Percentiles rank a stretch among this genome's conserved stretches.
These are phyloP conservation scores for Pseudorhombus dupliciocellatus DNA, from an alignment of 2,113 vertebrate genomes.

Conservation along the genomic window DNA sequence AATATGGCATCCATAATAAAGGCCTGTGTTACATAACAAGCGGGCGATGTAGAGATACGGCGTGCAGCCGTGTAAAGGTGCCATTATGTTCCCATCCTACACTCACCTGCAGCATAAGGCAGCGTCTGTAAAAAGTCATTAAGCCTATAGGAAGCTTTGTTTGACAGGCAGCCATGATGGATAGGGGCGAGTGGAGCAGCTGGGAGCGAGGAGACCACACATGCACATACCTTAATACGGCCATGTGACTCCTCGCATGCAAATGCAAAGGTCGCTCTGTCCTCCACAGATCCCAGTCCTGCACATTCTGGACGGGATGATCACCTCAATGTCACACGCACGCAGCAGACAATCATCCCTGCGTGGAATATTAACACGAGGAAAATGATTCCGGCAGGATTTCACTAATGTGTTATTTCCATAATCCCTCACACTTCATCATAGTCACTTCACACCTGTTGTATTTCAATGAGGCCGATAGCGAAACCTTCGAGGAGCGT, in stretches of 20 bases:
- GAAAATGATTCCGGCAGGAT: slow-evolving; percentile 38
- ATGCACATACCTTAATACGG: slow-evolving; percentile 43
- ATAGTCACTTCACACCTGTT: slow-evolving; percentile 51
- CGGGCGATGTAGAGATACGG: slow-evolving; percentile 26
- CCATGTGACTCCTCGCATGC: slow-evolving; percentile 57
- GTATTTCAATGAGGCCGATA: slow-evolving; percentile 35
- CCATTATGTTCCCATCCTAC: slow-evolving; percentile 5
- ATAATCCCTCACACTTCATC: slow-evolving; percentile 49
- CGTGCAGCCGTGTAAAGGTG: slow-evolving; percentile 5
- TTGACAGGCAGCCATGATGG: slow-evolving; percentile 26
- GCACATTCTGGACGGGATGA: slow-evolving; percentile 19
- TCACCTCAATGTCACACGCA: slow-evolving; percentile 22
- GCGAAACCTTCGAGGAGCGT: slow-evolving; percentile 7
- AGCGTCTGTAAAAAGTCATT: slow-evolving; percentile 34
- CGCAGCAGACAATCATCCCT: slow-evolving; percentile 13
- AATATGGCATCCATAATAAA: slow-evolving; percentile 67
- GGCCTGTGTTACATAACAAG: slow-evolving; percentile 52
- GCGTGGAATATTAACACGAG: slow-evolving; percentile 44
- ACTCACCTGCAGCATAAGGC: slow-evolving; percentile 25
- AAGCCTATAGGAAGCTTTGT: slow-evolving; percentile 18
- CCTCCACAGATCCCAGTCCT: slow-evolving; percentile 49
- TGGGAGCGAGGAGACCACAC: slow-evolving; percentile 31
- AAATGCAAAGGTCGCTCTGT: slow-evolving; percentile 64
- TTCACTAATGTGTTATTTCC: slow-evolving; percentile 44
- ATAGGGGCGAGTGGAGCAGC: slow-evolving; percentile 29